Base-by-base conservation (phyloP, 2,797 vertebrate species). In the Clamator glandarius region DNA sequence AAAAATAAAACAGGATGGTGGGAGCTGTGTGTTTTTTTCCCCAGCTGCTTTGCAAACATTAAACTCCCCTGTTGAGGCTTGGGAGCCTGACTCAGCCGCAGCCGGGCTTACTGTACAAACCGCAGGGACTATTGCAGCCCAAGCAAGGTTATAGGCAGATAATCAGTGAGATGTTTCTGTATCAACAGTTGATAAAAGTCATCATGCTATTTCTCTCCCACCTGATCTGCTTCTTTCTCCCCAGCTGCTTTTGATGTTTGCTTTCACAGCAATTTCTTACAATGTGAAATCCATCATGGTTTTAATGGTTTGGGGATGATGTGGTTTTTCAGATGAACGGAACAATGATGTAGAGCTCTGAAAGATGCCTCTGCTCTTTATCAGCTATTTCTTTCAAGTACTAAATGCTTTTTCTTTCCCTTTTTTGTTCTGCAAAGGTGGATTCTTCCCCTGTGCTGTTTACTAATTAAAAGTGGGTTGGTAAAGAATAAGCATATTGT, bases 401-500 rank as follows among this genome's bases (percentile, higher is more conserved):
- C 54, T 59, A 72, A 95, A 85, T 63, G 58, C 76, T 62, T 94
- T 94, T 92, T 95, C 68, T 84, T 92, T 29, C 46, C 78, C 39
- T 88, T 87, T 87, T 83, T 74, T 78, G 59, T 89, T 85, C 91
- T 69, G 64, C 26, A 59, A 92, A 91, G 80, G 48, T 87, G 86
- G 84, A 90, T 89, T 95, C 92, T 92, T 80, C 66, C 83, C 84
- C 81, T 62, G 75, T 5, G 31, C 92, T 94, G 92, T 95, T 95
- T 93, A 92, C 70, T 93, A 96, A 97, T 96, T 96, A 95, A 95
- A 95, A 96, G 81, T 85, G 86, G 84, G 93, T 92, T 76, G 76
- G 94, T 95, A 70, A 89, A 96, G 90, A 94, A 93, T 94, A 93
- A 96, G 88, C 57, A 92, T 95, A 95, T 96, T 96, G 84, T 96